Evolutionary conservation across 2,888 invertebrate genomes (phyloP).

Genomic region (Leucophenga montana): DNA sequence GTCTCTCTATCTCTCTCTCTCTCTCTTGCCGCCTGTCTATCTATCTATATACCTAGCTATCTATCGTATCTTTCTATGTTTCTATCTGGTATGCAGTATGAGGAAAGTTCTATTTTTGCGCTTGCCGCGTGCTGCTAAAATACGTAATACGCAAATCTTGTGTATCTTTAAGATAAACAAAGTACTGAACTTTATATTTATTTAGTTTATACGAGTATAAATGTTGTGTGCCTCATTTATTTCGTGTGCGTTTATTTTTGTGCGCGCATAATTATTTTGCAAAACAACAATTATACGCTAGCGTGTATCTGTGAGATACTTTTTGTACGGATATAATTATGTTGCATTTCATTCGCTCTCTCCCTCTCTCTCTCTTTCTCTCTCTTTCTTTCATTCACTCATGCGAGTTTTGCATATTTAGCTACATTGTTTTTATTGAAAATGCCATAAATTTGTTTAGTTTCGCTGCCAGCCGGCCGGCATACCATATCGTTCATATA

Average conservation of each 20-base stretch:
- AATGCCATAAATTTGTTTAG: neutral
- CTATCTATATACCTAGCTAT: neutral
- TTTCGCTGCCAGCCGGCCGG: constrained; percentile 15
- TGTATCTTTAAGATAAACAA: constrained; percentile 25
- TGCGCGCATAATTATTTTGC: constrained; percentile 4
- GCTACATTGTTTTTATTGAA: constrained; percentile 1
- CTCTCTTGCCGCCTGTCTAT: too few relatives aligned
- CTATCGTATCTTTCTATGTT: too few relatives aligned
- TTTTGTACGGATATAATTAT: too few relatives aligned
- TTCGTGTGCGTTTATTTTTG: constrained; percentile 21
- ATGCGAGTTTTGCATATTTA: too few relatives aligned
- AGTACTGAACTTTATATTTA: neutral
- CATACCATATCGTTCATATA: neutral
- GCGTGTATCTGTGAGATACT: constrained; percentile 11
- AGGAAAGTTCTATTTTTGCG: constrained; percentile 18
- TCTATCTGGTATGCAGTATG: neutral
- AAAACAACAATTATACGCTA: neutral
- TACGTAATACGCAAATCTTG: neutral
- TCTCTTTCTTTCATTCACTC: too few relatives aligned
- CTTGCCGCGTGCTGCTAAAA: constrained; percentile 18
- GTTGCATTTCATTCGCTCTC: too few relatives aligned
- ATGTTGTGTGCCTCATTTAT: constrained; percentile 10
- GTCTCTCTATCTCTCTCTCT: too few relatives aligned
- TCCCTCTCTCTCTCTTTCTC: too few relatives aligned
- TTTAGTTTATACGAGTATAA: constrained; percentile 10